Conservation (phyloP, 2,797 vertebrate genomes). For the Benthosema pterotum region DNA sequence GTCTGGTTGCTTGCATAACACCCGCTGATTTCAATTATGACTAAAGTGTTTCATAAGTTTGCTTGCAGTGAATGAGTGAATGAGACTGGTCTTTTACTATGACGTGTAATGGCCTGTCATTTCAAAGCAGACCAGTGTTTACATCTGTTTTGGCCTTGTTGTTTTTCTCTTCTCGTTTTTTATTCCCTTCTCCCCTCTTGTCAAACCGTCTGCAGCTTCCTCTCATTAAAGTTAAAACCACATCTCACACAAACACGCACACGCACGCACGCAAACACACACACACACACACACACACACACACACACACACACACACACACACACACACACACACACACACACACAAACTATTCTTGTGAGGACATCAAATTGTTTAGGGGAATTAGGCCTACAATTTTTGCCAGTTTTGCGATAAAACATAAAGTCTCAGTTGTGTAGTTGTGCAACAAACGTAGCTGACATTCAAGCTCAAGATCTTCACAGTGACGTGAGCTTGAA, state of each 20-base stretch:
- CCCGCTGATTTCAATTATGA: constrained; percentile 70
- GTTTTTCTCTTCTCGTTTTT: constrained; percentile 25
- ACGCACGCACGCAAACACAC: constrained; percentile 7
- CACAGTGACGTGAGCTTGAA: too few species aligned
- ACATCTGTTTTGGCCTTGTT: constrained; percentile 41
- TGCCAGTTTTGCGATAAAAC: too few species aligned
- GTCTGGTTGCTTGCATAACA: constrained; percentile 57
- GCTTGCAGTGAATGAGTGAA: constrained; percentile 19
- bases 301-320: too few species aligned
- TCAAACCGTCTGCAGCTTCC: constrained; percentile 35
- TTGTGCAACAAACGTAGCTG: too few species aligned
- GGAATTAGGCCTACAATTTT: too few species aligned
- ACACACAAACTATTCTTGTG: too few species aligned
- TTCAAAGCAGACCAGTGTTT: constrained; percentile 50
- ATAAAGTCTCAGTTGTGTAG: too few species aligned
- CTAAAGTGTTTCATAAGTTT: constrained; percentile 57
- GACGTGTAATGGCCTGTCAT: constrained; percentile 54
- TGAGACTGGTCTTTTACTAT: constrained; percentile 32
- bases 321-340: too few species aligned
- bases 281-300: too few species aligned
- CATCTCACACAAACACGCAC: constrained; percentile 53
- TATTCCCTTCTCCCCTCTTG: constrained; percentile 33
- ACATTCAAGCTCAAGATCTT: too few species aligned
- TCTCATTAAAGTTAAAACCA: constrained; percentile 60
- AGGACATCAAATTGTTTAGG: too few species aligned